Percentiles rank a stretch among this genome's conserved stretches.
phyloP scores from a whole-genome alignment of 2,797 vertebrate species.

The Merluccius polli region DNA sequence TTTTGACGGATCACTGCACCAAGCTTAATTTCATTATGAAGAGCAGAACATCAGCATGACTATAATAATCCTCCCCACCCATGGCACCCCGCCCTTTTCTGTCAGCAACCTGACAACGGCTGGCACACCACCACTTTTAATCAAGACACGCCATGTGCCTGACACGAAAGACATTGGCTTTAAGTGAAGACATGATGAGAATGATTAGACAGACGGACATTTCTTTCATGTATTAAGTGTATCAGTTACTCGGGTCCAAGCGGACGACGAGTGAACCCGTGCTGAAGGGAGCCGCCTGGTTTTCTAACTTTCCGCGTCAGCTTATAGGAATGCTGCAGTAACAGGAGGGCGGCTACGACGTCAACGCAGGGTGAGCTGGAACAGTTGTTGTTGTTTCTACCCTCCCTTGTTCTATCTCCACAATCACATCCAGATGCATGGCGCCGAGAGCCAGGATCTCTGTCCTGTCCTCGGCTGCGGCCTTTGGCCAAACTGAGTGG shows the following conservation, averaged over 20 bases:
- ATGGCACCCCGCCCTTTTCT: not conserved
- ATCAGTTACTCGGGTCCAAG: not conserved
- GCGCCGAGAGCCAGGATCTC: conserved; percentile 3
- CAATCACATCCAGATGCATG: conserved; percentile 14
- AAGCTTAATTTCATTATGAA: not conserved
- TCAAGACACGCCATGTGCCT: not conserved
- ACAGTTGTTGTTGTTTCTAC: not conserved
- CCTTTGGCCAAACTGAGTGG: not conserved
- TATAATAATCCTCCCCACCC: not conserved
- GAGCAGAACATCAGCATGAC: not conserved
- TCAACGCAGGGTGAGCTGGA: not conserved
- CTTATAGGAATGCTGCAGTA: conserved; percentile 30
- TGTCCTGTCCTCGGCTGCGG: conserved; percentile 14
- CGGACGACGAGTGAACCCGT: not conserved
- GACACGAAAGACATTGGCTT: too few species aligned
- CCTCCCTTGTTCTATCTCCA: not conserved
- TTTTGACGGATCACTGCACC: not conserved
- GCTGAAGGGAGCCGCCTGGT: not conserved
- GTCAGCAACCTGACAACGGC: not conserved
- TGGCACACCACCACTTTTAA: not conserved
- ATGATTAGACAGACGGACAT: not conserved
- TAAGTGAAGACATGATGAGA: not conserved
- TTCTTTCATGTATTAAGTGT: not conserved
- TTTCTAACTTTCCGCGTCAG: conserved; percentile 23
- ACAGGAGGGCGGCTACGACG: conserved; percentile 12